A percentile compares a stretch with the other conserved stretches of the same genome.
These are phyloP conservation scores for Epirrhoe alternata DNA, from an alignment of 2,888 invertebrate species.

Conservation along the genomic window DNA sequence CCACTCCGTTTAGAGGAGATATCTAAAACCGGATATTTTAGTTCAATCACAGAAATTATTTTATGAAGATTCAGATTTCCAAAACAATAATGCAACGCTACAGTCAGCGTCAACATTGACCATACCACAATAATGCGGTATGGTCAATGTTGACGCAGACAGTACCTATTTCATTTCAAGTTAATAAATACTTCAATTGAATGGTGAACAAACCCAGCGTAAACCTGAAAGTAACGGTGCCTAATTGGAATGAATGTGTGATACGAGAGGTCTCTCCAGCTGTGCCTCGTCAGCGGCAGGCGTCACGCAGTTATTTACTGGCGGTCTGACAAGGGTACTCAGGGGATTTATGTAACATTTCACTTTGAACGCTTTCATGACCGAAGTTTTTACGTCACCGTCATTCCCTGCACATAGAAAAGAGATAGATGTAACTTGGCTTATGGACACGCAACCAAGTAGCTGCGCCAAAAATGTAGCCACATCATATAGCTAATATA, in stretches of 20 bases:
- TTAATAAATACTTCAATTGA: constrained; percentile 1
- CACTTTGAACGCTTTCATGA: constrained; percentile 67
- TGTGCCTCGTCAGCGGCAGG: constrained; percentile 60
- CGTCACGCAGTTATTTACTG: constrained; percentile 70
- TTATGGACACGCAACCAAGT: too few relatives aligned
- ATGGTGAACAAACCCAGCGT: constrained; percentile 2
- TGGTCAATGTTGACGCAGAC: not conserved
- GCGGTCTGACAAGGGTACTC: constrained; percentile 71
- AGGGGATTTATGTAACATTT: constrained; percentile 79
- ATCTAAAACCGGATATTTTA: too few relatives aligned
- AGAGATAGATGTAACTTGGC: not conserved
- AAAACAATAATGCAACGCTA: too few relatives aligned
- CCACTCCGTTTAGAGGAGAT: too few relatives aligned
- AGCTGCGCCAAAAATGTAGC: too few relatives aligned
- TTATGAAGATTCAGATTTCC: too few relatives aligned
- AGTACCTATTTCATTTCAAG: not conserved
- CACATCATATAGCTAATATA: too few relatives aligned
- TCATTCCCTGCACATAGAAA: constrained; percentile 2
- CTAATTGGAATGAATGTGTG: constrained; percentile 29
- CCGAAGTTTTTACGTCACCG: constrained; percentile 45
- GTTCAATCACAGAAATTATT: too few relatives aligned
- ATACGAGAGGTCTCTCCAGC: constrained; percentile 24
- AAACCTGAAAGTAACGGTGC: constrained; percentile 23
- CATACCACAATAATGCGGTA: too few relatives aligned
- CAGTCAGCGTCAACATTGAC: too few relatives aligned